Conservation (phyloP, 2,113 vertebrate species). For the Taurulus bubalis region DNA sequence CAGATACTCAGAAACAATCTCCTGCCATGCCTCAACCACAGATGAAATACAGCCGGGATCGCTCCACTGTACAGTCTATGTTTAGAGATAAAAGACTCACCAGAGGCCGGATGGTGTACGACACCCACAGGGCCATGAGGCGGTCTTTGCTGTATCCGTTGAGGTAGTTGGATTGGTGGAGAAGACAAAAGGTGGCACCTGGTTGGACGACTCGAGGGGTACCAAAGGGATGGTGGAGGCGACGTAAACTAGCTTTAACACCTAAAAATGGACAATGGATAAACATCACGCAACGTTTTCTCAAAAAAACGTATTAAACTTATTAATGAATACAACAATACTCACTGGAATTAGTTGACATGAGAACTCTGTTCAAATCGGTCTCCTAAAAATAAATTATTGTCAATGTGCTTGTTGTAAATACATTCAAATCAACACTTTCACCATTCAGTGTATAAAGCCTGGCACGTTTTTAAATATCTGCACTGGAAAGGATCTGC, state of each 20-base stretch:
- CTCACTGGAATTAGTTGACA: constrained; percentile 64
- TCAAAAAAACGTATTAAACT: not conserved
- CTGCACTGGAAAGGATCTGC: not conserved
- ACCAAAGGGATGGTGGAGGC: constrained; percentile 81
- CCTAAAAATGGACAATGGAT: constrained; percentile 24
- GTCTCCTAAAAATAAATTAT: constrained; percentile 63
- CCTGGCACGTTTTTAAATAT: not conserved
- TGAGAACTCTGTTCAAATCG: constrained; percentile 57
- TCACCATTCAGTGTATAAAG: not conserved
- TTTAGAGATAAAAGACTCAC: constrained; percentile 77
- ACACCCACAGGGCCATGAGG: constrained; percentile 84
- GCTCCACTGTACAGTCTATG: constrained; percentile 33
- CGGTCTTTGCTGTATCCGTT: constrained; percentile 81
- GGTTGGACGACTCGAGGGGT: constrained; percentile 75
- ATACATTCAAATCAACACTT: not conserved
- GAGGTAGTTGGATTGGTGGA: constrained; percentile 76
- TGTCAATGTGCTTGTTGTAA: constrained; percentile 6
- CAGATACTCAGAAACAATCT: constrained; percentile 37
- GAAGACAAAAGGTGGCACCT: constrained; percentile 72
- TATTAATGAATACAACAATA: not conserved
- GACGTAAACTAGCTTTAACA: constrained; percentile 24
- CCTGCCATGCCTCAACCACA: constrained; percentile 45
- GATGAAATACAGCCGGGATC: constrained; percentile 37
- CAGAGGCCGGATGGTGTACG: constrained; percentile 75
- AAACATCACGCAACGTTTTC: not conserved